Percentiles rank a stretch among this genome's conserved stretches.
phyloP scores from a whole-genome alignment of 2,888 invertebrate species.

The Philonicus albiceps region DNA sequence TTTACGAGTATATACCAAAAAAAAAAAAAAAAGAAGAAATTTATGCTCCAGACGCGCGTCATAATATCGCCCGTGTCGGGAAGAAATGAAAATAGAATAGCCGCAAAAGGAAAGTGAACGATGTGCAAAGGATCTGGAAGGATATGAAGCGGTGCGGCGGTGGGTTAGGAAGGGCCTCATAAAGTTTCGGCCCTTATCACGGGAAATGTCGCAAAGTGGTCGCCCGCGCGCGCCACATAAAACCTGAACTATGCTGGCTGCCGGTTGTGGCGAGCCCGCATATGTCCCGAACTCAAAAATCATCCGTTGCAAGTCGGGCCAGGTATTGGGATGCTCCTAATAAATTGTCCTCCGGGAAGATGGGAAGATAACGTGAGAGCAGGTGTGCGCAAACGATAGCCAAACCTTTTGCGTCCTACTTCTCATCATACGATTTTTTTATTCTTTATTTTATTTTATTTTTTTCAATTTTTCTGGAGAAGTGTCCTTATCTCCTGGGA shows the following conservation, averaged over 20 bases:
- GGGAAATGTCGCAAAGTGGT: conserved; percentile 14
- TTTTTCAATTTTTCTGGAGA: neutral
- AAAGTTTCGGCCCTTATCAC: conserved; percentile 15
- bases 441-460: too few relatives aligned
- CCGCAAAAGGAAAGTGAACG: neutral
- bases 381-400: conserved; percentile 8
- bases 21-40: neutral
- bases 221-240: neutral
- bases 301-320: neutral
- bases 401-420: neutral
- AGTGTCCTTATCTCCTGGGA: neutral
- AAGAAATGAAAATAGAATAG: neutral
- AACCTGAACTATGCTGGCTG: neutral
- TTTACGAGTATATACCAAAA: neutral
- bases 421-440: neutral
- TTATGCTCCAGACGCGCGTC: conserved; percentile 20
- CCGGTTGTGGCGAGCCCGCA: neutral
- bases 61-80: neutral
- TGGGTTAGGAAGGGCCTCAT: neutral
- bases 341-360: conserved; percentile 32
- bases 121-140: conserved; percentile 1
- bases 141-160: neutral
- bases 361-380: conserved; percentile 6
- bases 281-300: neutral
- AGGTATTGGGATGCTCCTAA: conserved; percentile 22